These are phyloP conservation scores for Orchesella cincta DNA, from an alignment of 1,140 invertebrate species.

Conservation along the genomic window DNA sequence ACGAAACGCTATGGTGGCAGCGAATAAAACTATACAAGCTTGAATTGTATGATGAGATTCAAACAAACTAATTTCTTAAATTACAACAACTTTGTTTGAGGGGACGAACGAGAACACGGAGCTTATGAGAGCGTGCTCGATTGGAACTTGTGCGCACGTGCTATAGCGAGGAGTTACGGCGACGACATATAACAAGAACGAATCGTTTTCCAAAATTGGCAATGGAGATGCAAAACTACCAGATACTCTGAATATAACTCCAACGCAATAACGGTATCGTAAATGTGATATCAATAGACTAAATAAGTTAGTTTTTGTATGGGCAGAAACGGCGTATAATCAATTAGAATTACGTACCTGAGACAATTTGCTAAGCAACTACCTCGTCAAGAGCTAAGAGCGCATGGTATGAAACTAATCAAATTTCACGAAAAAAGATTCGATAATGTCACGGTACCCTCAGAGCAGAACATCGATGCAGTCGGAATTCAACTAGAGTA, in stretches of 20 bases:
- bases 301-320: no score
- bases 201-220: slow-evolving; percentile 1
- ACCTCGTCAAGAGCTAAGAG: not conserved
- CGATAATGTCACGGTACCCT: no score
- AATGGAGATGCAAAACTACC: not conserved
- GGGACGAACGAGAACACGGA: not conserved
- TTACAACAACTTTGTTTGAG: not conserved
- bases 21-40: slow-evolving; percentile 4
- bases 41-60: no score
- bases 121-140: no score
- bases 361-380: not conserved
- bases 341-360: no score
- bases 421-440: not conserved
- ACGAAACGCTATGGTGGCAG: slow-evolving; percentile 21
- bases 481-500: no score
- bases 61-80: not conserved
- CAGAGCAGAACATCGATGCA: no score
- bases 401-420: not conserved
- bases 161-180: not conserved
- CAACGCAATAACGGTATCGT: not conserved
- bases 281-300: not conserved
- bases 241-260: not conserved
- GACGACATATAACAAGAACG: not conserved
- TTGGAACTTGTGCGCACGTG: no score
- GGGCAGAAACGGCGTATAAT: no score